Evolutionary conservation across 2,888 invertebrate species (phyloP), one percentile per base, ranked within the genome.

Genomic region (Dryobotodes eremita): DNA sequence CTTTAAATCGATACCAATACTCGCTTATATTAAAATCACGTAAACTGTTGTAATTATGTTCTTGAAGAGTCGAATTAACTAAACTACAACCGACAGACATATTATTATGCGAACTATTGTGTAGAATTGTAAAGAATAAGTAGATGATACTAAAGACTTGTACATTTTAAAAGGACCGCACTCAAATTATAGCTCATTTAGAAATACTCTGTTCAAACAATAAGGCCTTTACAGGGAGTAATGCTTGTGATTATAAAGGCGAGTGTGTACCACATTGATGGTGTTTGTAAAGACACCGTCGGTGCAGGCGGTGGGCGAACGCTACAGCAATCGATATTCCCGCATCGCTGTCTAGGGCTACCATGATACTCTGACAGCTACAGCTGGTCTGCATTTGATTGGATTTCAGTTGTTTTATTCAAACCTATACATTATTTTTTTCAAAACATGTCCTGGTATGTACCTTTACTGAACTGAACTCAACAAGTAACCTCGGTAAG

Each of bases 251-350:
- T 65, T 53, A 42, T 53, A 48, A 59, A 17, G n/a, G 59, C 36
- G 42, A 23, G n/a, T 68, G 36, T 42, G 20, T 74, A 61, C 36
- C 68, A 46, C 20, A 20, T 71, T 68, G 50, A 55, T 71, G 53
- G 36, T 75, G 23, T 81, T 81, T 84, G 81, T 81, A 57, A 50
- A 69, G 64, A 74, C 73, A 74, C 48, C 36, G 36, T 20, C 55
- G 48, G 23, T 83, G 80, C 73, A 72, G 57, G 78, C 15, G 72
- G 48, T 36, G 61, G 65, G 55, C 68, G n/a, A 10, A 7, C 71
- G 48, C n/a, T 23, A 13, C 1, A 23, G n/a, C 46, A 77, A 84
- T 81, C 84, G 81, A 84, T 84, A 84, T 20, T 10, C 36, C 72
- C 72, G 74, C 74, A 61, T 64, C 26, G 59, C 62, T 42, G 3